Evolutionary conservation across 2,888 invertebrate genomes (phyloP), one percentile per base, ranked within the genome.

Genomic region (Pogonocherus hispidulus): DNA sequence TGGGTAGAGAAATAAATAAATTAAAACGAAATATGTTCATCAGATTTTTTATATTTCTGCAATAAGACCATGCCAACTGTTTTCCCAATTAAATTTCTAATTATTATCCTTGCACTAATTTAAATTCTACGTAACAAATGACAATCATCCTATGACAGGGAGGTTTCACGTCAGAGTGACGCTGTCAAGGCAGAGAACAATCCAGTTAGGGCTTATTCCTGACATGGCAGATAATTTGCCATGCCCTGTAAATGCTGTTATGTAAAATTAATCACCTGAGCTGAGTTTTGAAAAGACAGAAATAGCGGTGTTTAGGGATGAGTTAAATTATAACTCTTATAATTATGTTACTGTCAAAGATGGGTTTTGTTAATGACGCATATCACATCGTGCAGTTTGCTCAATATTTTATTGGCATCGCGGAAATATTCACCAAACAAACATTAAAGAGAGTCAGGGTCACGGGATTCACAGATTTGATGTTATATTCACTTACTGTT

Each of bases 171-270:
- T 41, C 41, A 41, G n/a, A n/a, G n/a, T 14, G 41, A 4, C 4
- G n/a, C 14, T 4, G 41, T 41, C 14, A n/a, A 9, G 41, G 41
- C n/a, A 27, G 3, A 8, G 27, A 27, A 27, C 27, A 27, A 27
- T 27, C 27, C 27, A 27, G 27, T 27, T 8, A n/a, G 4, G 41
- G 41, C n/a, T 41, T 41, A 51, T 27, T 51, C 32, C 19, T 18
- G 52, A 52, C 52, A 52, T 52, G 16, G 16, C 9, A 32, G 8
- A 32, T 32, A 32, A 52, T 52, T 52, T 41, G n/a, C 41, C 41
- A 41, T 41, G 41, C 14, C 9, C 41, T n/a, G 41, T 41, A 41
- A 41, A n/a, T 41, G 41, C n/a, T 14, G 4, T 14, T n/a, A 11
- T 14, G 41, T 41, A 41, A 41, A 41, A 41, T 41, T 41, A 41